These are phyloP conservation scores for Deilephila porcellus DNA, from an alignment of 2,888 invertebrate species.

Conservation along the genomic window DNA sequence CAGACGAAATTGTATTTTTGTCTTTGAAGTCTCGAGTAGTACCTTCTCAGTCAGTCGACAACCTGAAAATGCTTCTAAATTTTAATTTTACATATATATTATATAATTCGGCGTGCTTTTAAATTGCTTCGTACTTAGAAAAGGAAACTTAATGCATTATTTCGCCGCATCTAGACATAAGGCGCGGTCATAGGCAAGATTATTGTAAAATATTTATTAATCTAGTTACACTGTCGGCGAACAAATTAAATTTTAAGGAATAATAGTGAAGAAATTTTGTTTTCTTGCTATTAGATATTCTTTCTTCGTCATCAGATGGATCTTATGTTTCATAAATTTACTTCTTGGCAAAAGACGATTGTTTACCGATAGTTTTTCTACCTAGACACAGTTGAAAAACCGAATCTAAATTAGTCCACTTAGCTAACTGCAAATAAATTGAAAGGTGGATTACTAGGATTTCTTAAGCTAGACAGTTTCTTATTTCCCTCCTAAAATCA, in stretches of 20 bases:
- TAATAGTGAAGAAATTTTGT: too few species aligned
- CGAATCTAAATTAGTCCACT: too few species aligned
- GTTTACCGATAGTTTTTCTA: too few species aligned
- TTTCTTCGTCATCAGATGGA: too few species aligned
- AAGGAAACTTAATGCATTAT: constrained; percentile 41
- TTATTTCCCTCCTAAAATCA: background rate
- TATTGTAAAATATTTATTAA: background rate
- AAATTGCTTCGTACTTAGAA: constrained; percentile 74
- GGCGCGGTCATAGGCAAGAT: background rate
- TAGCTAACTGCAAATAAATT: background rate
- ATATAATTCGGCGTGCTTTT: constrained; percentile 58
- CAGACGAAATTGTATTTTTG: background rate
- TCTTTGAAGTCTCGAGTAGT: background rate
- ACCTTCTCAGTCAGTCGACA: background rate
- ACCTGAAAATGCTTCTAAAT: constrained; percentile 42
- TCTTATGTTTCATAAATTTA: too few species aligned
- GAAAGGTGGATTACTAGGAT: background rate
- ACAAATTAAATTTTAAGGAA: too few species aligned
- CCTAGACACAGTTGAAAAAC: too few species aligned
- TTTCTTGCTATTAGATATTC: too few species aligned
- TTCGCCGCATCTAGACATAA: background rate
- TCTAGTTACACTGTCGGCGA: too few species aligned
- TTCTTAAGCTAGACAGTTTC: background rate
- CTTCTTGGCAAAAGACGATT: too few species aligned
- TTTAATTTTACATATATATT: constrained; percentile 34